Evolutionary conservation across 1,140 invertebrate genomes (phyloP).

Genomic region (Drosophila jambulina): DNA sequence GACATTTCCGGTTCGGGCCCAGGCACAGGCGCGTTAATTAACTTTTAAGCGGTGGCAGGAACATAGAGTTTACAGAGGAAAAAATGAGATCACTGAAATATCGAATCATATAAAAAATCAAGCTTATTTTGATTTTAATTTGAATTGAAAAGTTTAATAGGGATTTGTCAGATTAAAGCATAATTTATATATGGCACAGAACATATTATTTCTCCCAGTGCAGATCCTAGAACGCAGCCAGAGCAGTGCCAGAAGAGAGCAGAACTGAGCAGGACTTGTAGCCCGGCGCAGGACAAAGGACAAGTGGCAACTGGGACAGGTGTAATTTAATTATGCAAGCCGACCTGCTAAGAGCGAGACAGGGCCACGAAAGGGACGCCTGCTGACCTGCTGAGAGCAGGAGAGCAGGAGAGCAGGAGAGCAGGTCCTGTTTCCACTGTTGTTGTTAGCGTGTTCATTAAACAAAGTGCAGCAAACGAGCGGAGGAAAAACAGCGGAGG

Average conservation of each 20-base stretch:
- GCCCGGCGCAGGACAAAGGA: slow-evolving; percentile 21
- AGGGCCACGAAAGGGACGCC: background rate
- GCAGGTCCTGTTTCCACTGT: slow-evolving; percentile 43
- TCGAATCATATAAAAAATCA: background rate
- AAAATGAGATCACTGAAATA: background rate
- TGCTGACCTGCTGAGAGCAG: background rate
- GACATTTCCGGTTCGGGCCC: slow-evolving; percentile 69
- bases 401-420: slow-evolving; percentile 13
- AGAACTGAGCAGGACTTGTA: slow-evolving; percentile 1
- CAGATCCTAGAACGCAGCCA: slow-evolving; percentile 5
- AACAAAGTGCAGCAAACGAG: slow-evolving; percentile 63
- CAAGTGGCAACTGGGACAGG: slow-evolving; percentile 65
- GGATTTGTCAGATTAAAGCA: too few species aligned
- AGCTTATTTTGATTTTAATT: too few species aligned
- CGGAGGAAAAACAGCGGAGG: slow-evolving; percentile 14
- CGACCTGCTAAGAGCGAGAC: slow-evolving; percentile 12
- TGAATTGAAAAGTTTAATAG: too few species aligned
- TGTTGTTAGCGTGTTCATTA: slow-evolving; percentile 61
- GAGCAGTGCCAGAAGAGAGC: background rate
- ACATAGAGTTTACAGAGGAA: slow-evolving; percentile 1
- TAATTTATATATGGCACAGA: fast-evolving
- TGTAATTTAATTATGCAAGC: slow-evolving; percentile 81
- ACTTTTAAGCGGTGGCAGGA: slow-evolving; percentile 73
- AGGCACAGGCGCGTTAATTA: slow-evolving; percentile 76
- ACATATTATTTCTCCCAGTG: background rate